Conservation (phyloP, 2,113 vertebrate genomes). For the Leptobrachium leishanense region DNA sequence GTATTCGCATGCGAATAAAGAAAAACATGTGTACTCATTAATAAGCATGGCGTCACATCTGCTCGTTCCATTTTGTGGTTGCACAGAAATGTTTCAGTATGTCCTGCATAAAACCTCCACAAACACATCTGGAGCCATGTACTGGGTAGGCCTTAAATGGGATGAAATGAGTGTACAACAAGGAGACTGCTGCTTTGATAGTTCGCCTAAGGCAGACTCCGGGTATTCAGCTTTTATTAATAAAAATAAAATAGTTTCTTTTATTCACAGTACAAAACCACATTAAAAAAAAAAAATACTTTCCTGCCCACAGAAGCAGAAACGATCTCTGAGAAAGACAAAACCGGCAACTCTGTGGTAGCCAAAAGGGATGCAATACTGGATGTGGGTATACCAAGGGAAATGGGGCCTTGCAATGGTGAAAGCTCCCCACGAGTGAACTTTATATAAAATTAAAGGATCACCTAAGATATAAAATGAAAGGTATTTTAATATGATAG, state of each 20-base stretch:
- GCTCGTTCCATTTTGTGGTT: conserved; percentile 49
- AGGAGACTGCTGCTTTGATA: conserved; percentile 9
- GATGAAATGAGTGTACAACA: conserved; percentile 4
- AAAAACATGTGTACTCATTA: conserved; percentile 53
- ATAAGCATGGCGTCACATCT: conserved; percentile 51
- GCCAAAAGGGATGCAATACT: no score
- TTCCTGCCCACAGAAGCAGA: no score
- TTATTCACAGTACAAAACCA: background rate
- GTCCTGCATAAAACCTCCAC: conserved; percentile 21
- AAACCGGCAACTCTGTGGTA: no score
- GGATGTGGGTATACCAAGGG: no score
- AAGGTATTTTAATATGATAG: no score
- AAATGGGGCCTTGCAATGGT: no score
- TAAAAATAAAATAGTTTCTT: conserved; percentile 19
- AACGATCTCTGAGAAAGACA: no score
- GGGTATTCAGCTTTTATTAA: conserved; percentile 12
- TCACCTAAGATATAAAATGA: no score
- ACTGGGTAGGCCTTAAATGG: conserved; percentile 15
- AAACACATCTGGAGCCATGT: conserved; percentile 38
- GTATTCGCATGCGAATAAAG: conserved; percentile 40
- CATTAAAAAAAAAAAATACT: no score
- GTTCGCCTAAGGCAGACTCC: conserved; percentile 3
- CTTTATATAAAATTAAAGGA: no score
- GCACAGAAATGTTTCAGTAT: conserved; percentile 1
- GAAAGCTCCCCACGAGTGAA: no score